Conservation (phyloP, 2,888 invertebrate genomes). For the Lasioglossum lativentre region DNA sequence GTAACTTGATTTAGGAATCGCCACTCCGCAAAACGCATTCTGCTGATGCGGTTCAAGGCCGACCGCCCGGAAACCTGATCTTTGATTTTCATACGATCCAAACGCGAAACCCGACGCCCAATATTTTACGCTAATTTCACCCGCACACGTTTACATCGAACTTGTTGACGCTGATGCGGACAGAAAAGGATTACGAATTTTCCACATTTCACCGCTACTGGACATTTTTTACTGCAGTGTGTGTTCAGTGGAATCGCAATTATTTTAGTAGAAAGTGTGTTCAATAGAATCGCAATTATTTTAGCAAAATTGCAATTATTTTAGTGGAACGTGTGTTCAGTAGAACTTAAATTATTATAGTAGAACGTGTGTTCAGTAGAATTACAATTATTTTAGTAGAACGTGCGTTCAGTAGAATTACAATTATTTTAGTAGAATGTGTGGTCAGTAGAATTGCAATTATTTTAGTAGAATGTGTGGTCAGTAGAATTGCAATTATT, state of each 20-base stretch:
- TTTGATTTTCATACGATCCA: slow-evolving; percentile 33
- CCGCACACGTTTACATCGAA: neutral
- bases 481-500: too few relatives aligned
- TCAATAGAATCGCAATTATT: neutral
- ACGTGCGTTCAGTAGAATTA: neutral
- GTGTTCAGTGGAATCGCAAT: too few relatives aligned
- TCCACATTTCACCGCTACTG: neutral
- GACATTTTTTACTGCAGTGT: neutral
- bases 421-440: neutral
- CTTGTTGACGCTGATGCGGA: neutral
- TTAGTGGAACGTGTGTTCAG: too few relatives aligned
- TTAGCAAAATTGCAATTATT: too few relatives aligned
- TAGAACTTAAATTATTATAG: too few relatives aligned
- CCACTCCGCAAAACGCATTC: slow-evolving; percentile 48
- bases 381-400: neutral
- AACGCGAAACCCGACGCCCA: slow-evolving; percentile 1
- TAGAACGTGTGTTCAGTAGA: too few relatives aligned
- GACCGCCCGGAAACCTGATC: neutral
- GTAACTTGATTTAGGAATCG: slow-evolving; percentile 68
- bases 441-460: too few relatives aligned
- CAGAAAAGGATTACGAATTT: neutral
- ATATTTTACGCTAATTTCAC: slow-evolving; percentile 4
- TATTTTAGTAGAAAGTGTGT: neutral
- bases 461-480: too few relatives aligned
- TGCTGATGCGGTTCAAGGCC: slow-evolving; percentile 36